Percentiles rank a stretch among this genome's conserved stretches.
These are phyloP conservation scores for Drosophila pectinifera DNA, from an alignment of 1,140 invertebrate species.

Conservation along the genomic window DNA sequence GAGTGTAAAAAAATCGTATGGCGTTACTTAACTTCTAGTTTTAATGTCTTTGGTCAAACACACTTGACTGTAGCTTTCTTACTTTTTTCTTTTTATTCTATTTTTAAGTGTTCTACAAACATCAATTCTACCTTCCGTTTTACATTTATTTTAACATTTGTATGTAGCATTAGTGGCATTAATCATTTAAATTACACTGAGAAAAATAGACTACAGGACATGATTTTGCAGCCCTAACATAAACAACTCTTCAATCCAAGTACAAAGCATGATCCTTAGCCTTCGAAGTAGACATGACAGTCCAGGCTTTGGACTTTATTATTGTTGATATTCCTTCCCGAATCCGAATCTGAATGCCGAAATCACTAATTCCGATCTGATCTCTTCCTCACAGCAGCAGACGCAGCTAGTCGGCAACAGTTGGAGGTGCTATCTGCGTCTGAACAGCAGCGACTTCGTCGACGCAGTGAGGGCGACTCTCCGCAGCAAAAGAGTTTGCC, in stretches of 20 bases:
- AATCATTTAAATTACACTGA: slow-evolving; percentile 57
- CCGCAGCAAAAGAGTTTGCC: slow-evolving; percentile 57
- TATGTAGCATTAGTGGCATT: neutral
- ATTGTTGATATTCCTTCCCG: neutral
- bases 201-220: slow-evolving; percentile 46
- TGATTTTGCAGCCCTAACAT: neutral
- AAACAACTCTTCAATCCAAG: neutral
- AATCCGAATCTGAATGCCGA: neutral
- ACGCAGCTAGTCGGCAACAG: slow-evolving; percentile 64
- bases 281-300: neutral
- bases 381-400: slow-evolving; percentile 22
- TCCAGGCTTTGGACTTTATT: neutral
- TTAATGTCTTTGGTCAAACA: neutral
- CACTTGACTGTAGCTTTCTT: neutral
- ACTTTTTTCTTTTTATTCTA: neutral
- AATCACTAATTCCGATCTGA: neutral
- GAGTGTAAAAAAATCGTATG: too few species aligned
- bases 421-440: slow-evolving; percentile 51
- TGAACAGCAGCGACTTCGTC: slow-evolving; percentile 73
- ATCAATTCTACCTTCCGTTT: neutral
- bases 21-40: too few species aligned
- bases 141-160: neutral
- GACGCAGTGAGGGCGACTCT: slow-evolving; percentile 83
- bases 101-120: too few species aligned
- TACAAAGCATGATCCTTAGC: slow-evolving; percentile 1